Base-by-base conservation (phyloP, 2,888 invertebrate species). In the Metallyticus violacea region DNA sequence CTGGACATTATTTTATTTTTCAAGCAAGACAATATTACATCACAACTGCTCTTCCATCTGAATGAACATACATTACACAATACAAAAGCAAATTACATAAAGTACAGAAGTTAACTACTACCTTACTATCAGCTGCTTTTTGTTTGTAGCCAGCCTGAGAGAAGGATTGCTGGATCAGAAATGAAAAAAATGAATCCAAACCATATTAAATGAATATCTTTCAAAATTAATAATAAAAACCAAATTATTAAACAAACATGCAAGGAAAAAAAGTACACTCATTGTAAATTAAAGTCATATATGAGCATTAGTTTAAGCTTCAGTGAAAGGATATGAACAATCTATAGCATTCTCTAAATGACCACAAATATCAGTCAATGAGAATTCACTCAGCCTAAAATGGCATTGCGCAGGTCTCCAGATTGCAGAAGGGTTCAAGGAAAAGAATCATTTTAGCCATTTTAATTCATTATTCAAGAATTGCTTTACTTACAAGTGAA, bases 91-190 rank as follows among this genome's bases (percentile, higher is more conserved):
- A 84, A 87, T 81, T 81, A 85, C 76, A 86, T 26, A 62, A 81
- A 77, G 30, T 30, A 80, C 9, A 85, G 25, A 77, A 85, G 15
- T 76, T 26, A 79, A 81, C 81, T 86, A 82, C 86, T 88, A 88
- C 87, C 87, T 88, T 87, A 81, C 85, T 85, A 27, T 79, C 85
- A 79, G 76, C 62, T 30, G 79, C 26, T 86, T 86, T 87, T 80
- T 84, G 76, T 82, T 79, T 26, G 85, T 88, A 78, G 85, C 86
- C 84, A 26, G 84, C 84, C 40, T 79, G 86, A 85, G 87, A 81
- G 83, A 81, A 85, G 85, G 81, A 77, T 85, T 87, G 85, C 87
- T 88, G 79, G 27, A 83, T 85, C 86, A 79, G 40, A 86, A 87
- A 87, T 81, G 28, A 88, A 86, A 87, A 85, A n/a, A 79, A 86